These are phyloP conservation scores for Apogon talboti DNA, from an alignment of 2,797 vertebrate genomes.

Conservation along the genomic window DNA sequence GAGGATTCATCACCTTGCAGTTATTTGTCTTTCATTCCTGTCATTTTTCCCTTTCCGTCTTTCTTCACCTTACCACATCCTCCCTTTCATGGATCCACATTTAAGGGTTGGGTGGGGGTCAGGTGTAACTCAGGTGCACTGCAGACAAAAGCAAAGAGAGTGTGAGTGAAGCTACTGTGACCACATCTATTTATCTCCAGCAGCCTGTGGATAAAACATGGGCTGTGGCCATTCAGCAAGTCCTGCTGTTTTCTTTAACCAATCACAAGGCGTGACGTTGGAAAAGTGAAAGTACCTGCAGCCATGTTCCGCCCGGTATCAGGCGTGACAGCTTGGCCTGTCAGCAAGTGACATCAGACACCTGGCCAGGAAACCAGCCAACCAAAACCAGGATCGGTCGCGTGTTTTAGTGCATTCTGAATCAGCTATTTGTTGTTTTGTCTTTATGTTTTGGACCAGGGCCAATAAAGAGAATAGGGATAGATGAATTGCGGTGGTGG, in stretches of 20 bases:
- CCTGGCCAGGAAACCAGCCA: constrained; percentile 60
- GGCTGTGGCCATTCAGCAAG: constrained; percentile 42
- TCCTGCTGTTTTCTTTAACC: constrained; percentile 69
- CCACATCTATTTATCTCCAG: constrained; percentile 63
- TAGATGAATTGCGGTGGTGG: constrained; percentile 48
- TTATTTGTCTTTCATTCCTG: constrained; percentile 54
- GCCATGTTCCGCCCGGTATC: constrained; percentile 65
- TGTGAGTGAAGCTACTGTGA: constrained; percentile 65
- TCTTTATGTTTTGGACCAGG: constrained; percentile 55
- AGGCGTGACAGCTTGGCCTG: constrained; percentile 60
- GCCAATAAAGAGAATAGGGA: constrained; percentile 37
- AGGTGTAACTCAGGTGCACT: constrained; percentile 69
- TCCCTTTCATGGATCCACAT: constrained; percentile 40
- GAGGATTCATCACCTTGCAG: constrained; percentile 40
- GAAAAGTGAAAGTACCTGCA: constrained; percentile 80
- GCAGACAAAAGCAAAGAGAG: constrained; percentile 62
- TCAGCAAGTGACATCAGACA: constrained; percentile 63
- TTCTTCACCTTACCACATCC: constrained; percentile 45
- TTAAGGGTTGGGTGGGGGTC: constrained; percentile 34
- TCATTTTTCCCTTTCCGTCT: constrained; percentile 40
- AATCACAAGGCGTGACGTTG: constrained; percentile 64
- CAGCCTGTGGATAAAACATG: constrained; percentile 53
- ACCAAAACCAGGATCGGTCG: constrained; percentile 36
- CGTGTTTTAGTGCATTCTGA: constrained; percentile 53
- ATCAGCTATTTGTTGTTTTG: constrained; percentile 65